A percentile compares a stretch with the other conserved stretches of the same genome.
phyloP scores from a whole-genome alignment of 1,140 invertebrate genomes.

The Leptonema lineaticorne region DNA sequence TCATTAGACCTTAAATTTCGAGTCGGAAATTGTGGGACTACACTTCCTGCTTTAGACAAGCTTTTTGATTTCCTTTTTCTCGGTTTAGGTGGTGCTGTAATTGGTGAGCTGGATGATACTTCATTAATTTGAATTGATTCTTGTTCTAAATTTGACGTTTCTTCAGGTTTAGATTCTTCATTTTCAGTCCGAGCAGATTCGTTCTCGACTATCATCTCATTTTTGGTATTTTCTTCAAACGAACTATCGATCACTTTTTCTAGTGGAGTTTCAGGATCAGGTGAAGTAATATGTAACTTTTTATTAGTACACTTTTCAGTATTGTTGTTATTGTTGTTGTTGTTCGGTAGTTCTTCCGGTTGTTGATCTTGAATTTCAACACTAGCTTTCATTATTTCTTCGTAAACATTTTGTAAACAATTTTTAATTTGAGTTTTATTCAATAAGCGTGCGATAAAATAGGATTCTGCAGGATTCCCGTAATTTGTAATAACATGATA shows the following conservation, averaged over 20 bases:
- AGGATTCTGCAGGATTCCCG: conserved; percentile 54
- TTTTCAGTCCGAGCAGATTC: background rate
- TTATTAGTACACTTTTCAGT: background rate
- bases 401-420: conserved; percentile 48
- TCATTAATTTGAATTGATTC: conserved; percentile 62
- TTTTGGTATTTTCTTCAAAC: background rate
- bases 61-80: conserved; percentile 43
- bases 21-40: conserved; percentile 42
- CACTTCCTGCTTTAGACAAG: conserved; percentile 25
- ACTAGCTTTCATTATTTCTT: conserved; percentile 42
- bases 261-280: background rate
- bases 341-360: background rate
- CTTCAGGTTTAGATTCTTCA: background rate
- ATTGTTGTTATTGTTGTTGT: conserved; percentile 40
- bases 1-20: conserved; percentile 52
- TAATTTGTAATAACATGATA: conserved; percentile 49
- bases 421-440: conserved; percentile 49
- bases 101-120: conserved; percentile 58
- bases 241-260: background rate
- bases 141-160: conserved; percentile 42
- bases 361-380: background rate
- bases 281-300: background rate
- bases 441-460: conserved; percentile 52
- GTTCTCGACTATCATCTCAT: background rate
- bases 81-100: conserved; percentile 46